A percentile compares a stretch with the other conserved stretches of the same genome.
phyloP scores from a whole-genome alignment of 2,888 invertebrate species.

The Pandemis corylana region DNA sequence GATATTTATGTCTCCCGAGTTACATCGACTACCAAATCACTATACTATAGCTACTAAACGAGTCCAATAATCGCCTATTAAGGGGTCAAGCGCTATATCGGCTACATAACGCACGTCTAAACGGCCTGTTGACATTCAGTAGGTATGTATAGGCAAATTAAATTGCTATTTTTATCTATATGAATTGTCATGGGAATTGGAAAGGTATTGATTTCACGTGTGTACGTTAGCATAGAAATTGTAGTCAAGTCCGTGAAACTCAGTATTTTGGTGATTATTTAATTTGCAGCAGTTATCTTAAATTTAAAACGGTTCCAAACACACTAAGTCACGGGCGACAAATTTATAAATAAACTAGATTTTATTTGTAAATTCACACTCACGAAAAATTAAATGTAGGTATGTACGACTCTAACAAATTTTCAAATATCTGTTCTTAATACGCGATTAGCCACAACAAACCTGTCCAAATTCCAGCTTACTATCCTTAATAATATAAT shows the following conservation, averaged over 20 bases:
- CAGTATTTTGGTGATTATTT: neutral
- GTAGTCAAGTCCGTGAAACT: neutral
- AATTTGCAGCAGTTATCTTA: too few species aligned
- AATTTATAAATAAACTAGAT: too few species aligned
- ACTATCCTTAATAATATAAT: too few species aligned
- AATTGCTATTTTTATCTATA: slow-evolving; percentile 28
- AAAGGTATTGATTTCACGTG: slow-evolving; percentile 26
- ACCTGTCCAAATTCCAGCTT: too few species aligned
- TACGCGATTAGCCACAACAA: too few species aligned
- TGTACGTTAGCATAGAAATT: slow-evolving; percentile 17
- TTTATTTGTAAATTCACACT: too few species aligned
- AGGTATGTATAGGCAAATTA: slow-evolving; percentile 31
- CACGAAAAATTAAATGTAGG: too few species aligned
- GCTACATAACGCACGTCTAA: slow-evolving; percentile 6
- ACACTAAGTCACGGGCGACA: too few species aligned
- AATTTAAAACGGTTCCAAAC: too few species aligned
- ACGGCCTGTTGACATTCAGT: slow-evolving; percentile 18
- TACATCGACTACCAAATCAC: slow-evolving; percentile 32
- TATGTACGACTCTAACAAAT: too few species aligned
- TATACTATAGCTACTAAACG: slow-evolving; percentile 34
- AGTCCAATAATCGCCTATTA: slow-evolving; percentile 15
- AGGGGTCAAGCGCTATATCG: slow-evolving; percentile 16
- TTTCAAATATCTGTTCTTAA: too few species aligned
- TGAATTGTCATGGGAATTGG: slow-evolving; percentile 26
- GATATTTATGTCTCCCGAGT: slow-evolving; percentile 24